Conservation (phyloP, 2,888 invertebrate species). For the Tipula unca region DNA sequence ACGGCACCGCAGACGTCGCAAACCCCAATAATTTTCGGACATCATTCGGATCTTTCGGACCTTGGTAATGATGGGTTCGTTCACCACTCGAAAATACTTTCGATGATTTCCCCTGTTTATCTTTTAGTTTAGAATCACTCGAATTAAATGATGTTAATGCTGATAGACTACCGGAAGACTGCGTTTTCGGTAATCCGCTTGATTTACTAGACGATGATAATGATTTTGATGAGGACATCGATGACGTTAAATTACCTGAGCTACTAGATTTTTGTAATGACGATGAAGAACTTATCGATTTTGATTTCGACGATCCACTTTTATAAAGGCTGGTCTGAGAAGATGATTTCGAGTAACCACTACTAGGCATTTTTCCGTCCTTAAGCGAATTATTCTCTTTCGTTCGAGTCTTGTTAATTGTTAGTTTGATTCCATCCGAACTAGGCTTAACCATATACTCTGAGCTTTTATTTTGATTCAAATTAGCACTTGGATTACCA, state of each 20-base stretch:
- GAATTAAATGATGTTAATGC: neutral
- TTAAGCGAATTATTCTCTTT: slow-evolving; percentile 48
- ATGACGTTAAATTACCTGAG: slow-evolving; percentile 36
- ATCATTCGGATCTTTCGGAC: slow-evolving; percentile 31
- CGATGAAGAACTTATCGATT: slow-evolving; percentile 32
- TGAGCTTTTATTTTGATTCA: slow-evolving; percentile 54
- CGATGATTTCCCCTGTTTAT: slow-evolving; percentile 21
- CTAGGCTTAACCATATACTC: slow-evolving; percentile 87
- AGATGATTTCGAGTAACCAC: slow-evolving; percentile 54
- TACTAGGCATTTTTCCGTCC: slow-evolving; percentile 38
- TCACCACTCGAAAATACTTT: neutral
- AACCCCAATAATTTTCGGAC: slow-evolving; percentile 48
- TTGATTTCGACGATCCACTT: slow-evolving; percentile 71
- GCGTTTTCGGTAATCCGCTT: slow-evolving; percentile 26
- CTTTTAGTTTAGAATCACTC: slow-evolving; percentile 30
- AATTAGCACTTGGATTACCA: neutral
- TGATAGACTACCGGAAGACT: neutral
- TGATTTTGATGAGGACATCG: slow-evolving; percentile 29
- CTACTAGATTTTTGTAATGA: slow-evolving; percentile 41
- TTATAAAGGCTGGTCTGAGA: slow-evolving; percentile 78
- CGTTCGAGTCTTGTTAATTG: slow-evolving; percentile 78
- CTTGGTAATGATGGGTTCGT: neutral
- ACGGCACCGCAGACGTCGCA: slow-evolving; percentile 42
- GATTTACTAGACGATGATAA: slow-evolving; percentile 31
- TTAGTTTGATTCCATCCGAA: slow-evolving; percentile 78